Conservation (phyloP, 2,113 vertebrate genomes). For the Rhineura floridana region DNA sequence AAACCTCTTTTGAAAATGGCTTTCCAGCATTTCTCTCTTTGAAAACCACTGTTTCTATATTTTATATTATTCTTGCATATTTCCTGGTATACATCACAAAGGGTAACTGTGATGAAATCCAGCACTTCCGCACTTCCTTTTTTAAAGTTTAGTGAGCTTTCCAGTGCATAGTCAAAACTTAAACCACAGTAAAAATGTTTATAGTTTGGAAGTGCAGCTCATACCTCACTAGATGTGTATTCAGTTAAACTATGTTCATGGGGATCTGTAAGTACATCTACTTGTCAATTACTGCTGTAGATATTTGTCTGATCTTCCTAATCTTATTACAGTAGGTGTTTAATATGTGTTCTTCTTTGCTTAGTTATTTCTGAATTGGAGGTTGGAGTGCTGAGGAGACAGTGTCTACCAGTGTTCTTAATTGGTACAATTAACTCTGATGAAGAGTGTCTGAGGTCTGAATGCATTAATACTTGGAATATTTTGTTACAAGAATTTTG, state of each 20-base stretch:
- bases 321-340: background rate
- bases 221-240: background rate
- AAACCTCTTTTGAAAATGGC: background rate
- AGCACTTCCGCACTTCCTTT: constrained; percentile 69
- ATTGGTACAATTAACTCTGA: no score
- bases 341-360: background rate
- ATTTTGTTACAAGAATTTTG: background rate
- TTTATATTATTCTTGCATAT: constrained; percentile 58
- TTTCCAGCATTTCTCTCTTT: background rate
- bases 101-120: constrained; percentile 56
- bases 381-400: background rate
- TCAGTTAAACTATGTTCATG: constrained; percentile 43
- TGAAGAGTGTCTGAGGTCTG: background rate
- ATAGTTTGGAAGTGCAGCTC: constrained; percentile 18
- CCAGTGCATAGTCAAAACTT: background rate
- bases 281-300: background rate
- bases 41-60: constrained; percentile 31
- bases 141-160: constrained; percentile 21
- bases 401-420: background rate
- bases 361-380: background rate
- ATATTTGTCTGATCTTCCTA: background rate
- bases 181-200: background rate
- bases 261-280: constrained; percentile 64
- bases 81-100: constrained; percentile 57
- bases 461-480: background rate